Conservation (phyloP, 2,888 invertebrate genomes). For the Phortica magna region DNA sequence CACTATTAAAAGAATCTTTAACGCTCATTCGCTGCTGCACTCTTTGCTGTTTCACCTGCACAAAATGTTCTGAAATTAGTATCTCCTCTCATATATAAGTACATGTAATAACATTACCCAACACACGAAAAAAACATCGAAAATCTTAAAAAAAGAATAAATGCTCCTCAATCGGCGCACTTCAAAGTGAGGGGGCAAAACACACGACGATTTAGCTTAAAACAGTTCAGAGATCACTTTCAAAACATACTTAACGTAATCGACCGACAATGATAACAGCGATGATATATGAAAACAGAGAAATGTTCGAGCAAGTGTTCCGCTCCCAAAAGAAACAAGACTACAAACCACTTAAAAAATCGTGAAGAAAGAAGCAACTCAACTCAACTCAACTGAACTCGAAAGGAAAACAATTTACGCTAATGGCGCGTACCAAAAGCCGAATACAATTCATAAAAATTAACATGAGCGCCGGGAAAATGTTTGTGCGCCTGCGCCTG, state of each 20-base stretch:
- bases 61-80: too few species aligned
- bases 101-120: too few species aligned
- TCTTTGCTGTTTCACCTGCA: too few species aligned
- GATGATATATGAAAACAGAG: constrained; percentile 42
- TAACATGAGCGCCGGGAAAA: constrained; percentile 58
- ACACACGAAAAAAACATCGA: too few species aligned
- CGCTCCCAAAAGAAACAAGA: constrained; percentile 36
- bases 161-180: constrained; percentile 9
- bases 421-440: constrained; percentile 69
- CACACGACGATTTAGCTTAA: constrained; percentile 42
- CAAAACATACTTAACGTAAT: constrained; percentile 62
- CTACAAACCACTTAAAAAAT: constrained; percentile 34
- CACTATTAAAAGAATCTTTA: too few species aligned
- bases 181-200: neutral
- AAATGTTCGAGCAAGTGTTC: constrained; percentile 55
- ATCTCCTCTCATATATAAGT: too few species aligned
- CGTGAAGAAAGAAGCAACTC: constrained; percentile 26
- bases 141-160: too few species aligned
- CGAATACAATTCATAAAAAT: constrained; percentile 62
- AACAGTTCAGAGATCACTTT: constrained; percentile 54
- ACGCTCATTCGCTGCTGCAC: too few species aligned
- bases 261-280: constrained; percentile 46
- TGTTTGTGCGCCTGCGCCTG: constrained; percentile 65
- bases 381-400: constrained; percentile 32
- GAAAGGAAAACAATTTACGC: constrained; percentile 54